Evolutionary conservation across 2,797 vertebrate genomes (phyloP).

Genomic region (Simalia tracyae): DNA sequence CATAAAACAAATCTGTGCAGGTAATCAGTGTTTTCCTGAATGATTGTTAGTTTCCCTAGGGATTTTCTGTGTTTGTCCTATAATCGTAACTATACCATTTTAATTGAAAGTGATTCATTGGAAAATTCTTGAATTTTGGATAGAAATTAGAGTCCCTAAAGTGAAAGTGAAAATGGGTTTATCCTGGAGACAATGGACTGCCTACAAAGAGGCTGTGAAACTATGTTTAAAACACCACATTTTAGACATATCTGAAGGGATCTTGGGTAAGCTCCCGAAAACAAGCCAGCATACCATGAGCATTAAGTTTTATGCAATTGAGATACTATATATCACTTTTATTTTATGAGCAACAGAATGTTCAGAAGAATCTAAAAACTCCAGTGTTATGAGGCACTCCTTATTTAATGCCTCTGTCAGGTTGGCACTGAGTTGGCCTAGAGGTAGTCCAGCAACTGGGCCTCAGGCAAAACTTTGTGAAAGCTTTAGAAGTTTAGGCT

Average conservation of each 20-base stretch:
- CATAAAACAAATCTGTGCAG: too few relatives aligned
- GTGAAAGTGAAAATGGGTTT: neutral
- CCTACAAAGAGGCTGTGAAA: neutral
- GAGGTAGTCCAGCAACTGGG: neutral
- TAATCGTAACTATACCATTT: neutral
- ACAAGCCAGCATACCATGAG: neutral
- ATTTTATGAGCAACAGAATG: neutral
- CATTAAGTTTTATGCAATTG: neutral
- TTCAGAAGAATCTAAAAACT: neutral
- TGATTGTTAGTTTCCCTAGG: too few relatives aligned
- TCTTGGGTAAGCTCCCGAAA: neutral
- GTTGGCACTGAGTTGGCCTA: neutral
- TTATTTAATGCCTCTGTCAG: neutral
- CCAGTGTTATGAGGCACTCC: neutral
- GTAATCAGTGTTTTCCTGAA: too few relatives aligned
- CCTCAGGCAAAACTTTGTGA: neutral
- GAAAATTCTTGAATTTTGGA: neutral
- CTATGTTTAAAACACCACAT: neutral
- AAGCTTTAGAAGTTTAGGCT: neutral
- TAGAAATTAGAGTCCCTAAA: neutral
- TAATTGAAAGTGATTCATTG: neutral
- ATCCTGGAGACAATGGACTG: neutral
- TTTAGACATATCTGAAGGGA: neutral
- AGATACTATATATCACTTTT: neutral
- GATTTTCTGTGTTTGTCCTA: too few relatives aligned